Base-by-base conservation (phyloP, 2,113 vertebrate genomes). In the Nipponia nippon region DNA sequence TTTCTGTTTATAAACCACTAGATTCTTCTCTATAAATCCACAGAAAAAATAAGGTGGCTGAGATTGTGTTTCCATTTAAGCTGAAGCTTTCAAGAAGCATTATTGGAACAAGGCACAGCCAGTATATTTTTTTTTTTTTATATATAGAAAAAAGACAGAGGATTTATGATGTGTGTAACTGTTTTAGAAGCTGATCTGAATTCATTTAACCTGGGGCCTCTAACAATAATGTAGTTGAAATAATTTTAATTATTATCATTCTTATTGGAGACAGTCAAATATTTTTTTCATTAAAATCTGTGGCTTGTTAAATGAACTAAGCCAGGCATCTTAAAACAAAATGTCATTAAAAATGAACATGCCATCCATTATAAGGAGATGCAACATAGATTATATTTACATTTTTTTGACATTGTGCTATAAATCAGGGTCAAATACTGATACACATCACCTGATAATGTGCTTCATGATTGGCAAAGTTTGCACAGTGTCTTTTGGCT, bases 221-320 rank as follows among this genome's bases (percentile, higher is more conserved):
- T 87, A 94, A 72, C 0, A 2, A 92, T 77, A 90, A 92, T 75
- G 67, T 89, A 94, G 90, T 78, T 92, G 53, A 96, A 98, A 94
- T 91, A 59, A 95, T 96, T 97, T 98, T 95, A 92, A 95, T 95
- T 95, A 92, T 79, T 96, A 67, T 85, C 9, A 72, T 55, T 85
- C 65, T 79, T 93, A 87, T 81, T 78, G 38, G 56, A 91, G 62
- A 84, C 20, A 83, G 53, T 95, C 13, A 38, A 95, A 73, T 78
- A 42, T 55, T 88, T 96, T 93, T 96, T 89, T 86, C 87, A 86
- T 87, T 94, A 93, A 90, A 96, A 86, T 84, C 75, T 93, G 65
- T 91, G 25, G 22, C 32, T 95, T 87, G 38, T 90, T 96, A 95
- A 95, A 95, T 95, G 56, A 88, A 82, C 59, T 90, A 83, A 95